Conservation (phyloP, 2,888 invertebrate species). For the Rapana venosa region DNA sequence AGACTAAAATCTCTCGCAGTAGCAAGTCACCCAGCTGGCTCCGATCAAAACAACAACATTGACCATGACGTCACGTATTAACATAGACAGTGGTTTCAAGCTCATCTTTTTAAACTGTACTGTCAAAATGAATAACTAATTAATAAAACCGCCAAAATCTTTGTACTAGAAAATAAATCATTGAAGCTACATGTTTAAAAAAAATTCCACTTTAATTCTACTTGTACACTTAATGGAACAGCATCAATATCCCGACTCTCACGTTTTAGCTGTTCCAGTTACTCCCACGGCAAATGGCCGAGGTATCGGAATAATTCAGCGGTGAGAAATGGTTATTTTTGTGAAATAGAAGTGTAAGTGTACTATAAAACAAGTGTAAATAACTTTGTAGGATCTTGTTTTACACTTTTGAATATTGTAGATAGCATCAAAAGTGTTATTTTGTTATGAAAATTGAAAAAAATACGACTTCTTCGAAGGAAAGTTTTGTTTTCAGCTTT, state of each 20-base stretch:
- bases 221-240: conserved; percentile 35
- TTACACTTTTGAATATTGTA: conserved; percentile 46
- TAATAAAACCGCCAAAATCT: not conserved
- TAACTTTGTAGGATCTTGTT: conserved; percentile 40
- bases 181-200: not conserved
- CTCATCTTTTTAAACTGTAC: not conserved
- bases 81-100: conserved; percentile 27
- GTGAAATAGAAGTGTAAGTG: not conserved
- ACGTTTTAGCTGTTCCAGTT: conserved; percentile 7
- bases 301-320: conserved; percentile 29
- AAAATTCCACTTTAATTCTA: not conserved
- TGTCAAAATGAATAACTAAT: not conserved
- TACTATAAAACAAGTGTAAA: conserved; percentile 36
- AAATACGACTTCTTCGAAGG: conserved; percentile 28
- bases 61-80: conserved; percentile 63
- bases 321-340: conserved; percentile 49
- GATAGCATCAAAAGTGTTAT: conserved; percentile 1
- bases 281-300: conserved; percentile 39
- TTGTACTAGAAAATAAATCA: not conserved
- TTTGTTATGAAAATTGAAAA: conserved; percentile 22
- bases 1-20: not conserved
- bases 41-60: conserved; percentile 65
- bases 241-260: conserved; percentile 15
- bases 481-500: conserved; percentile 47
- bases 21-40: conserved; percentile 33